These are phyloP conservation scores for Chunga burmeisteri DNA, from an alignment of 2,113 vertebrate species.

Conservation along the genomic window DNA sequence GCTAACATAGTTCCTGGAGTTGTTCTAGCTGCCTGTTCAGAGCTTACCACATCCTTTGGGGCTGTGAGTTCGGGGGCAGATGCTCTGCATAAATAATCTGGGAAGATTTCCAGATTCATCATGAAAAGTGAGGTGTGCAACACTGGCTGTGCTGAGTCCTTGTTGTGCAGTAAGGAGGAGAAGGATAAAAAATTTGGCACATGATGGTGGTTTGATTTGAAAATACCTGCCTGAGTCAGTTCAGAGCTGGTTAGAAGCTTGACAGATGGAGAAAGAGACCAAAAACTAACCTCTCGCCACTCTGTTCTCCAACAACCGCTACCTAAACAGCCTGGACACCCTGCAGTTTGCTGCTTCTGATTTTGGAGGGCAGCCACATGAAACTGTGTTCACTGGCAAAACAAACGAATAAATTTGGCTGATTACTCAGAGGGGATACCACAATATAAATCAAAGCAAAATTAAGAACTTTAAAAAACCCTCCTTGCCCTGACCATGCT, in stretches of 20 bases:
- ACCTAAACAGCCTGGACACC: slow-evolving; percentile 9
- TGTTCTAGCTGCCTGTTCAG: not conserved
- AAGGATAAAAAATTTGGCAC: not conserved
- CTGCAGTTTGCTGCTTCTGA: slow-evolving; percentile 8
- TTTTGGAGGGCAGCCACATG: slow-evolving; percentile 47
- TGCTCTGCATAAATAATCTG: not conserved
- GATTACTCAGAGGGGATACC: slow-evolving; percentile 26
- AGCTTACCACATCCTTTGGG: not conserved
- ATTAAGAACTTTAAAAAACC: not conserved
- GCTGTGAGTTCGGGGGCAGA: not conserved
- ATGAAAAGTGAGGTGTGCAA: not conserved
- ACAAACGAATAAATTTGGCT: slow-evolving; percentile 19
- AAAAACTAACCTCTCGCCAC: not conserved
- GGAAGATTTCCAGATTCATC: not conserved
- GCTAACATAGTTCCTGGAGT: not conserved
- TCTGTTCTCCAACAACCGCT: not conserved
- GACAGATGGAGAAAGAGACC: slow-evolving; percentile 42
- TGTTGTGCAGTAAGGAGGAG: not conserved
- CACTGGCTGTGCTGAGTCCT: not conserved
- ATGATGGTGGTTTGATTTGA: not conserved
- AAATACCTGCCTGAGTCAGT: slow-evolving; percentile 11
- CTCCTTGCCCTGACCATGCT: not conserved
- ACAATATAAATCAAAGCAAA: slow-evolving; percentile 46
- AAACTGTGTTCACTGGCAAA: slow-evolving; percentile 45
- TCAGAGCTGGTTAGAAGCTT: not conserved